Evolutionary conservation across 2,888 invertebrate species (phyloP), one percentile per base, ranked within the genome.

Genomic region (Hirtodrosophila trivittata): DNA sequence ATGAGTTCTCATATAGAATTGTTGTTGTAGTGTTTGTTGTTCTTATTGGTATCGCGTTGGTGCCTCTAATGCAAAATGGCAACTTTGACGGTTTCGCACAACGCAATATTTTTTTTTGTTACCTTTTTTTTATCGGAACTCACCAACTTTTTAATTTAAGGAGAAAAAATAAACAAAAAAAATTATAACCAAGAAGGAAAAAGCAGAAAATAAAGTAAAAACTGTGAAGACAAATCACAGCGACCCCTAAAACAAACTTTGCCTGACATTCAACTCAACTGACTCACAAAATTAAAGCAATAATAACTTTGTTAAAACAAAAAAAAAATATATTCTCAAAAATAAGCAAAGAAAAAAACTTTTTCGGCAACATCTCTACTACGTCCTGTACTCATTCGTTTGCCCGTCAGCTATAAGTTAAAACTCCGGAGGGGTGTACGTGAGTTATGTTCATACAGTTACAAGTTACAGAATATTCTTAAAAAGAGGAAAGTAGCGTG

Each of bases 211-310:
- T 18, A 47, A 30, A 28, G 52, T 35, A 25, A 32, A 50, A 58
- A 62, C 38, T 38, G 52, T 26, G 37, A 60, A 62, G 71, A 81
- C 69, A 81, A 84, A 74, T 81, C 75, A 58, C 56, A 35, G 45
- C 57, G 47, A 57, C 39, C 50, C 62, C 60, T 14, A 39, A 47
- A 62, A 57, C 54, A 64, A 81, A 73, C 66, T 84, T 80, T 62
- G 57, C 55, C 60, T 45, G 58, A 52, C 60, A 62, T 60, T 47
- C 74, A 45, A 59, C 71, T 66, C 85, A 82, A 82, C 86, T 78
- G 83, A 78, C 86, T 75, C 66, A 63, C 66, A 38, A 83, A 78
- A 82, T 86, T 82, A 86, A 82, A 86, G 86, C 80, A 82, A 82
- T 86, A 84, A 82, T 82, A 82, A 82, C 81, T 86, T 86, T 84